Conservation (phyloP, 1,140 invertebrate genomes). For the Leptonema lineaticorne region DNA sequence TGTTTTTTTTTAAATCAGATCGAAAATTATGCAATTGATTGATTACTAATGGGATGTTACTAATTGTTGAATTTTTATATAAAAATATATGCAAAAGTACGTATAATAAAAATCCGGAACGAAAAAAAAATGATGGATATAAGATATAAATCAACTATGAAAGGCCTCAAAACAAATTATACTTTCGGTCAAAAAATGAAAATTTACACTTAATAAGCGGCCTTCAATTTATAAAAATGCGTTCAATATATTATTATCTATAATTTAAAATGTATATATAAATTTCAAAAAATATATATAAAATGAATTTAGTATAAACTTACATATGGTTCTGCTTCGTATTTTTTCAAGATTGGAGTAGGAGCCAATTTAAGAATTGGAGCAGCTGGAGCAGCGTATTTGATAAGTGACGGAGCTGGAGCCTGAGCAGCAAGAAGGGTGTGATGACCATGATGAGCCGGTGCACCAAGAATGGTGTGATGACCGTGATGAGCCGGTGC, state of each 20-base stretch:
- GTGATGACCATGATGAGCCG: constrained; percentile 29
- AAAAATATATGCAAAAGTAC: too few relatives aligned
- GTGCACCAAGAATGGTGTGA: constrained; percentile 24
- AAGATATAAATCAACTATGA: too few relatives aligned
- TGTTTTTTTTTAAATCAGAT: not conserved
- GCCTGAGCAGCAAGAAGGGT: constrained; percentile 47
- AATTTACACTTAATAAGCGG: too few relatives aligned
- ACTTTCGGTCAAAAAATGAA: too few relatives aligned
- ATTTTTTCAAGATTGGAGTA: too few relatives aligned
- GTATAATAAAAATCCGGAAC: too few relatives aligned
- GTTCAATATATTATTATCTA: not conserved
- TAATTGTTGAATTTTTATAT: too few relatives aligned
- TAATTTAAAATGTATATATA: too few relatives aligned
- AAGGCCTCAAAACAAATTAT: too few relatives aligned
- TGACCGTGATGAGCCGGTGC: constrained; percentile 37
- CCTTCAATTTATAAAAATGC: not conserved
- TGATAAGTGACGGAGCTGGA: constrained; percentile 46
- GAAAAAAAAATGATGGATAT: too few relatives aligned
- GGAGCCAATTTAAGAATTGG: constrained; percentile 15
- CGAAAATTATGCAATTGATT: not conserved
- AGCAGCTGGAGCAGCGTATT: constrained; percentile 48
- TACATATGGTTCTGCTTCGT: constrained; percentile 34
- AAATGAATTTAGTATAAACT: constrained; percentile 2
- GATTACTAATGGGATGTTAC: too few relatives aligned
- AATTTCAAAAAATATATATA: not conserved